phyloP scores from a whole-genome alignment of 2,888 invertebrate genomes.

The Drosophila neonasuta region DNA sequence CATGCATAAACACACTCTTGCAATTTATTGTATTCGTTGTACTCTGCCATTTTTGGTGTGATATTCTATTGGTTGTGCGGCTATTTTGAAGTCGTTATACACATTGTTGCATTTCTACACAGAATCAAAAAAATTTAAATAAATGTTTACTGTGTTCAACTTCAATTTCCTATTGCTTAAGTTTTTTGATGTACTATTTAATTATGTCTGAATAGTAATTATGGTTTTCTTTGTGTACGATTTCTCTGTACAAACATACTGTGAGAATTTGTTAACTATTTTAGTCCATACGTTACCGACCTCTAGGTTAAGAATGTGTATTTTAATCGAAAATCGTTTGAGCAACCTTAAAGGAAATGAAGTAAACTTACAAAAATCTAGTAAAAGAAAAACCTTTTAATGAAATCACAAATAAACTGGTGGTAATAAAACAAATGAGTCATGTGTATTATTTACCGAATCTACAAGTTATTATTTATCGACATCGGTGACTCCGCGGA shows the following conservation, averaged over 20 bases:
- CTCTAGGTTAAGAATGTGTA: conserved; percentile 72
- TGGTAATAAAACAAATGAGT: conserved; percentile 59
- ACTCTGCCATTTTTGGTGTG: conserved; percentile 79
- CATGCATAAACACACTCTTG: conserved; percentile 32
- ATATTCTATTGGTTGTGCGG: conserved; percentile 81
- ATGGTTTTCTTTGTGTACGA: conserved; percentile 54
- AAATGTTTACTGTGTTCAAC: conserved; percentile 47
- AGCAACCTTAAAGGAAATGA: conserved; percentile 69
- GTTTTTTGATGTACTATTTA: conserved; percentile 46
- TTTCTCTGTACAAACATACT: conserved; percentile 52
- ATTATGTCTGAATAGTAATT: conserved; percentile 42
- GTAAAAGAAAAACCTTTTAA: conserved; percentile 45
- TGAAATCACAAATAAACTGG: conserved; percentile 65
- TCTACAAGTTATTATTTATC: background rate
- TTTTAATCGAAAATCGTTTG: conserved; percentile 76
- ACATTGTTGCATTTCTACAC: conserved; percentile 75
- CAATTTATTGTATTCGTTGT: conserved; percentile 70
- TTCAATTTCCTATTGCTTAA: conserved; percentile 71
- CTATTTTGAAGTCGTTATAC: conserved; percentile 73
- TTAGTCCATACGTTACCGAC: conserved; percentile 76
- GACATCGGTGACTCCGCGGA: background rate
- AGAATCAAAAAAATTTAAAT: conserved; percentile 42
- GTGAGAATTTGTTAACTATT: conserved; percentile 70
- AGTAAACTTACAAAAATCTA: conserved; percentile 65
- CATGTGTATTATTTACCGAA: background rate